phyloP scores from a whole-genome alignment of 2,113 vertebrate genomes.

The Heliornis fulica region DNA sequence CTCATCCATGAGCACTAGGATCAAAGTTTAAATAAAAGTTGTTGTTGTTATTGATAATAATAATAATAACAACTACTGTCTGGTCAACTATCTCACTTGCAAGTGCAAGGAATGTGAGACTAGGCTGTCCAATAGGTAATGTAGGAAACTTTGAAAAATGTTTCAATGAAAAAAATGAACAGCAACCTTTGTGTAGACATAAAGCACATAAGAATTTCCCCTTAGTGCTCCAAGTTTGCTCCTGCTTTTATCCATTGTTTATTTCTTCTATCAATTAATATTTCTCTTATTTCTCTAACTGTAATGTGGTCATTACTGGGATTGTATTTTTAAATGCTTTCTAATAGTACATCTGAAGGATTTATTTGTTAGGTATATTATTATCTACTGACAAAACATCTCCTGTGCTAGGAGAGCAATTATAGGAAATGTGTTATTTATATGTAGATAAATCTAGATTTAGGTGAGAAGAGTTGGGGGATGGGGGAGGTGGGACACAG shows the following conservation, averaged over 20 bases:
- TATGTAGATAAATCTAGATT: not conserved
- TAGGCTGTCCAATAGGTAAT: not conserved
- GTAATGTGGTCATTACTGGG: not conserved
- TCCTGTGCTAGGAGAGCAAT: not conserved
- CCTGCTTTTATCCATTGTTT: not conserved
- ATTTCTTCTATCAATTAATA: not conserved
- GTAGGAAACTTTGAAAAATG: too few species aligned
- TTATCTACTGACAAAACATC: not conserved
- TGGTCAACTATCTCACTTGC: not conserved
- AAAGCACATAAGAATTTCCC: not conserved
- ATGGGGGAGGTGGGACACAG: rapidly evolving
- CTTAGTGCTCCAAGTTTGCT: not conserved
- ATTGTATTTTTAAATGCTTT: not conserved
- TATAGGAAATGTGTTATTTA: not conserved
- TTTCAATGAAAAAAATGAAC: too few species aligned
- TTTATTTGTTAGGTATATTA: conserved; percentile 1
- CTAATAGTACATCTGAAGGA: not conserved
- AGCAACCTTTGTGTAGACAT: not conserved
- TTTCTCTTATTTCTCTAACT: not conserved
- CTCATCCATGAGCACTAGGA: not conserved
- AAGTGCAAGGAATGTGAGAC: not conserved
- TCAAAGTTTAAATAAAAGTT: not conserved
- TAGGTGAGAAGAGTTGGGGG: not conserved
- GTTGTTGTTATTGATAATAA: too few species aligned
- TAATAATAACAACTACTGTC: too few species aligned